phyloP scores from a whole-genome alignment of 2,113 vertebrate genomes.

The Sceloporus tristichus region DNA sequence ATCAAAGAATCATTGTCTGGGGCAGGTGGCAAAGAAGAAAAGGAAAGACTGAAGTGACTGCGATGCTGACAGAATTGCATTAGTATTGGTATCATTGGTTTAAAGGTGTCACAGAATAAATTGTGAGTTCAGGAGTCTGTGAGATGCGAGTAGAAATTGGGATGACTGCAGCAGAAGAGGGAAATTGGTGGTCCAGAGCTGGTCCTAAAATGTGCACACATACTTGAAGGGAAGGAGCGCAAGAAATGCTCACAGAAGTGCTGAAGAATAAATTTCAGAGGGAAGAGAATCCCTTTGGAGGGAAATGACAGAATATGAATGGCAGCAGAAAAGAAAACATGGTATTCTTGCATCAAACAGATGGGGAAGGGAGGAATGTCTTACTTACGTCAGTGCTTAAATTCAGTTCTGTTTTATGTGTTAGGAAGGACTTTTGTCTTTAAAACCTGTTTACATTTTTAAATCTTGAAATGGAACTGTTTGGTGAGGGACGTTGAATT shows the following conservation, averaged over 20 bases:
- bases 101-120: background rate
- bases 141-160: background rate
- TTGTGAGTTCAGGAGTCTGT: background rate
- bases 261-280: background rate
- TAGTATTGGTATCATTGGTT: background rate
- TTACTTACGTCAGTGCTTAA: background rate
- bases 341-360: background rate
- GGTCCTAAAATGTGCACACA: constrained; percentile 5
- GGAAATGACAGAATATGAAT: background rate
- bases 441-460: background rate
- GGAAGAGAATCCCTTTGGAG: background rate
- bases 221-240: background rate
- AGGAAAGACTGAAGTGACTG: background rate
- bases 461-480: background rate
- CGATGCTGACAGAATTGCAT: background rate
- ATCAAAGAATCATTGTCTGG: background rate
- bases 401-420: background rate
- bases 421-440: background rate
- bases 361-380: background rate
- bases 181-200: background rate
- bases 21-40: background rate
- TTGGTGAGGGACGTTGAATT: constrained; percentile 12
- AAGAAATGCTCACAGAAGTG: background rate
- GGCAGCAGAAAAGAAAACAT: background rate
- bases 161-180: background rate